A percentile compares a stretch with the other conserved stretches of the same genome.
Evolutionary conservation across 1,140 invertebrate genomes (phyloP).

Genomic region (Caenorhabditis brenneri): DNA sequence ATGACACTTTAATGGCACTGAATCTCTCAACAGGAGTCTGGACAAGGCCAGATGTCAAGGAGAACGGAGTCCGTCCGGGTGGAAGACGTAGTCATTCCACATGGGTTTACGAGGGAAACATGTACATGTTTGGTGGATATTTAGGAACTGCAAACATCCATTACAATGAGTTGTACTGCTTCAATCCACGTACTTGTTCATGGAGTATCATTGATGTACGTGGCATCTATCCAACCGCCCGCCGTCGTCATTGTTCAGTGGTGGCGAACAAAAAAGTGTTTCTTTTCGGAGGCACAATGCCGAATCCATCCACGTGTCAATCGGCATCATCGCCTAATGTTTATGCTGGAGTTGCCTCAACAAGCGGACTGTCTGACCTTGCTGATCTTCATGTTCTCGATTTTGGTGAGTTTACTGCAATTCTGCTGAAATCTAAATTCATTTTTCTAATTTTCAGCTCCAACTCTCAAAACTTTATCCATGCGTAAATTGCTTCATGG

Average conservation of each 20-base stretch:
- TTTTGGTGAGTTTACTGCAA: background rate
- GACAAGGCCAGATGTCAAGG: conserved; percentile 74
- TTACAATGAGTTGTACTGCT: conserved; percentile 83
- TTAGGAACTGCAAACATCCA: conserved; percentile 80
- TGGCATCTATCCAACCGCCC: conserved; percentile 72
- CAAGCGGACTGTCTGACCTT: background rate
- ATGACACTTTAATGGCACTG: conserved; percentile 80
- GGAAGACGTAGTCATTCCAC: conserved; percentile 86
- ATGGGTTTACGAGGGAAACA: conserved; percentile 79
- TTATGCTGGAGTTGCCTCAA: background rate
- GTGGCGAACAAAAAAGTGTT: conserved; percentile 79
- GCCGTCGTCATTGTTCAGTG: conserved; percentile 82
- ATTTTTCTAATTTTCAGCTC: background rate
- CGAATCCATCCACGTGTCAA: background rate
- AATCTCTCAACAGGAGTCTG: conserved; percentile 79
- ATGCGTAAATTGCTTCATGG: background rate
- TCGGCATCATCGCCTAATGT: background rate
- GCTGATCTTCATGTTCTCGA: conserved; percentile 31
- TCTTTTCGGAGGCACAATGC: conserved; percentile 84
- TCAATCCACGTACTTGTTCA: conserved; percentile 72
- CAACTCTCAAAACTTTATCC: background rate
- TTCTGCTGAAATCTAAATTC: background rate
- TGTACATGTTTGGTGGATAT: conserved; percentile 88
- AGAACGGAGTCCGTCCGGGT: conserved; percentile 75
- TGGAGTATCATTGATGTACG: conserved; percentile 62